Percentiles rank a stretch among this genome's conserved stretches.
Evolutionary conservation across 2,888 invertebrate genomes (phyloP).

Genomic region (Lithophane leautieri): DNA sequence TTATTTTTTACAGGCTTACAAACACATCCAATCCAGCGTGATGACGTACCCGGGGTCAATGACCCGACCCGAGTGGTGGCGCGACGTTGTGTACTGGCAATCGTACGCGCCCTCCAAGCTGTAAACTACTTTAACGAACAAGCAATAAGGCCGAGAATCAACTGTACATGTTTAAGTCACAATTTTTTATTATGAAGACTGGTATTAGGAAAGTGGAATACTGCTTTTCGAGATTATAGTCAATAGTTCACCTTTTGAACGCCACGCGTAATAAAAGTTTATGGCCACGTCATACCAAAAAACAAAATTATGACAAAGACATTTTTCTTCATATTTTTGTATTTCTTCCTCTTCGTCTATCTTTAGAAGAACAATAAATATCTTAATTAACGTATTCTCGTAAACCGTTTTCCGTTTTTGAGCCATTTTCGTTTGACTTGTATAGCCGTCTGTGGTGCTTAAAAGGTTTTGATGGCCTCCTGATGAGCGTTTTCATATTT

Average conservation of each 20-base stretch:
- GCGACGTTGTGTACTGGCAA: constrained; percentile 91
- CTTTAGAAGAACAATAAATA: no score
- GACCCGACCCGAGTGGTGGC: constrained; percentile 94
- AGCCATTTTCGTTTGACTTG: background rate
- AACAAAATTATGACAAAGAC: background rate
- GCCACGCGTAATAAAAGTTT: background rate
- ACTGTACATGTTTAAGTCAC: constrained; percentile 16
- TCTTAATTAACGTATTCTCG: background rate
- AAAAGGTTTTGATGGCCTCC: background rate
- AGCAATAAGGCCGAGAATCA: constrained; percentile 31
- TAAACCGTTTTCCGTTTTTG: background rate
- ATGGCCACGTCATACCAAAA: background rate
- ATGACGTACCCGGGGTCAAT: constrained; percentile 92
- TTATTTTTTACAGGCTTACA: constrained; percentile 91
- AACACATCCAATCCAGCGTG: constrained; percentile 92
- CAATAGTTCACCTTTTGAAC: background rate
- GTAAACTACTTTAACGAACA: constrained; percentile 65
- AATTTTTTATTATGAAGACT: background rate
- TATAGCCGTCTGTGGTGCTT: background rate
- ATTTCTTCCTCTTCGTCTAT: no score
- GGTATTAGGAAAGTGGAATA: background rate
- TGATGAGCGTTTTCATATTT: background rate
- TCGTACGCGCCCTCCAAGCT: constrained; percentile 85
- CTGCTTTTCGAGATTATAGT: background rate
- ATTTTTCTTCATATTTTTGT: no score